phyloP scores from a whole-genome alignment of 1,140 invertebrate species.

The Cydia pomonella region DNA sequence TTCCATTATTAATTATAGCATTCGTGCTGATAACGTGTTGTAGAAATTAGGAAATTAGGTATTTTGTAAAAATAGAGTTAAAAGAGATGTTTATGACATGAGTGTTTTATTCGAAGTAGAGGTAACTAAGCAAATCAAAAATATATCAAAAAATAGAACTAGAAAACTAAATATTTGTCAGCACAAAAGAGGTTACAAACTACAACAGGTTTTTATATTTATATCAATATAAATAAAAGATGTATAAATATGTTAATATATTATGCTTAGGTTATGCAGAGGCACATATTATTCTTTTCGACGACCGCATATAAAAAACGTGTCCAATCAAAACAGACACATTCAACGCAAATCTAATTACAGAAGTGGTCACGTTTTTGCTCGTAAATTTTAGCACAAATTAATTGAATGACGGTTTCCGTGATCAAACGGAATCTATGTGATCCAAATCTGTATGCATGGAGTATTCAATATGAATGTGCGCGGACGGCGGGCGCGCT shows the following conservation, averaged over 20 bases:
- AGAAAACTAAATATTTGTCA: too few species aligned
- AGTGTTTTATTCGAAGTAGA: too few species aligned
- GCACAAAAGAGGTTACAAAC: too few species aligned
- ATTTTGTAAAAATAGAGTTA: too few species aligned
- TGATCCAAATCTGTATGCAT: slow-evolving; percentile 39
- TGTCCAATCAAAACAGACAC: slow-evolving; percentile 3
- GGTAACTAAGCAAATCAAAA: too few species aligned
- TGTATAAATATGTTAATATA: not conserved
- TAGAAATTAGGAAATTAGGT: too few species aligned
- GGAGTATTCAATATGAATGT: slow-evolving; percentile 54
- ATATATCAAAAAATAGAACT: too few species aligned
- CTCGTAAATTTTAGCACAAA: slow-evolving; percentile 14
- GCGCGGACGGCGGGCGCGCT: slow-evolving; percentile 48
- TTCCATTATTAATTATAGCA: too few species aligned
- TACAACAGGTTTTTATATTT: too few species aligned
- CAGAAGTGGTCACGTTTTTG: slow-evolving; percentile 32
- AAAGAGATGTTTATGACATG: too few species aligned
- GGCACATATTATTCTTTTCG: not conserved
- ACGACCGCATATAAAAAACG: not conserved
- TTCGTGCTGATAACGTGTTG: too few species aligned
- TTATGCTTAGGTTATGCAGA: not conserved
- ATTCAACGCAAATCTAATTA: slow-evolving; percentile 33
- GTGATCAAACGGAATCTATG: slow-evolving; percentile 22
- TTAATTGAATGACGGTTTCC: slow-evolving; percentile 8
- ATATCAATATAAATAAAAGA: too few species aligned